These are phyloP conservation scores for Picathartes gymnocephalus DNA, from an alignment of 2,113 vertebrate species.

Conservation along the genomic window DNA sequence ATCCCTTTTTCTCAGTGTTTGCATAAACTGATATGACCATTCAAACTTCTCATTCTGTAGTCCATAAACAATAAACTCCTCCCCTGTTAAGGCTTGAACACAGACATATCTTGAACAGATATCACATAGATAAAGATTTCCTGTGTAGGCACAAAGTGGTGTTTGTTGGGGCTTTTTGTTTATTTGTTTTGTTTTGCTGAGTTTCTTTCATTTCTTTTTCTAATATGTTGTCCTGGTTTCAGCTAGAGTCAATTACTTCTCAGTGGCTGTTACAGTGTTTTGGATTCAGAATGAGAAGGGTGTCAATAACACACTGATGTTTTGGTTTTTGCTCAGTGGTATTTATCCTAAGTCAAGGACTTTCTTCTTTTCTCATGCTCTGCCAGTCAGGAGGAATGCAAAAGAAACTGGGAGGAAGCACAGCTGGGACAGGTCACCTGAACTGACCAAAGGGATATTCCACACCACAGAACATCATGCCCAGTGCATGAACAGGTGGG, in stretches of 20 bases:
- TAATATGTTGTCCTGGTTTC: neutral
- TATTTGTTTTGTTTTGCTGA: neutral
- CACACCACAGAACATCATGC: neutral
- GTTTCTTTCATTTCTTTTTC: neutral
- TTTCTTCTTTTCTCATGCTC: neutral
- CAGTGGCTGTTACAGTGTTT: neutral
- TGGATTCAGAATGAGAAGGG: neutral
- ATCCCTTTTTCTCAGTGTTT: neutral
- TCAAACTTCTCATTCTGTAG: neutral
- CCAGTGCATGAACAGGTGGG: rapidly evolving
- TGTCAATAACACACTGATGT: neutral
- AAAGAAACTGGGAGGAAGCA: neutral
- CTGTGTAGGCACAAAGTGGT: neutral
- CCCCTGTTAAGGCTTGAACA: neutral
- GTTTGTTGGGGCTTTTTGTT: neutral
- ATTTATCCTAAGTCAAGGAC: neutral
- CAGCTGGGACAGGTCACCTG: neutral
- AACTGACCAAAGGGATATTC: neutral
- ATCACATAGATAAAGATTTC: neutral
- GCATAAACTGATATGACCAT: neutral
- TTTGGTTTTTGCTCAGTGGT: neutral
- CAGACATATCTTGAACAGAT: neutral
- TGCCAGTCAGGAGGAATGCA: neutral
- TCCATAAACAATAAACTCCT: neutral
- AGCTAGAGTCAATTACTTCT: neutral